Percentiles rank a stretch among this genome's conserved stretches.
phyloP scores from a whole-genome alignment of 2,113 vertebrate genomes.

The Electrona antarctica region DNA sequence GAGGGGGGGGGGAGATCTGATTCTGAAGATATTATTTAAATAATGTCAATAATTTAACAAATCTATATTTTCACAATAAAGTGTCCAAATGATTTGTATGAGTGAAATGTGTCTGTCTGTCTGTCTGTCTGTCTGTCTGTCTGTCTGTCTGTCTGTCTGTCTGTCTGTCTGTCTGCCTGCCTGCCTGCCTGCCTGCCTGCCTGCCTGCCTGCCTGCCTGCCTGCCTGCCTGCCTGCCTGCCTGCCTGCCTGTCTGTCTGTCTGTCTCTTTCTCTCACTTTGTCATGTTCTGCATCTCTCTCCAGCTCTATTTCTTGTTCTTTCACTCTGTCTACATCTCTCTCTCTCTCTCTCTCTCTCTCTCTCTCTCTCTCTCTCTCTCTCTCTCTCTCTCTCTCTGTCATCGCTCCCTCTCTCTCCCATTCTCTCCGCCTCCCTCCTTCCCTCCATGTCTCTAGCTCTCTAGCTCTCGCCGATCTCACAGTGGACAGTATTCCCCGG shows the following conservation, averaged over 20 bases:
- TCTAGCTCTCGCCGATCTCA: not conserved
- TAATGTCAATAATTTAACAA: not conserved
- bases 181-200: too few species aligned
- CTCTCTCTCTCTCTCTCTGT: not conserved
- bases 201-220: too few species aligned
- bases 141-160: too few species aligned
- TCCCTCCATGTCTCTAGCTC: not conserved
- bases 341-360: not conserved
- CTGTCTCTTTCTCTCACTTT: not conserved
- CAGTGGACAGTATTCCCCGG: not conserved
- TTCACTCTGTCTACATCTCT: not conserved
- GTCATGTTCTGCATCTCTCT: not conserved
- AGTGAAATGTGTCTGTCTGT: not conserved
- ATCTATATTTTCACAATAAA: too few species aligned
- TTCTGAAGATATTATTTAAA: not conserved
- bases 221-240: too few species aligned
- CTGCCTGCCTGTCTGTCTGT: too few species aligned
- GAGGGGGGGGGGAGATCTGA: not conserved
- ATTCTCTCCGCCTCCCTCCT: not conserved
- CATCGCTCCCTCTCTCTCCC: not conserved
- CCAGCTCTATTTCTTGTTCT: not conserved
- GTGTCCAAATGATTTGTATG: too few species aligned
- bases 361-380: not conserved
- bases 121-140: too few species aligned
- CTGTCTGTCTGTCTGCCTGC: too few species aligned